Conservation (phyloP, 2,888 invertebrate genomes). For the Leptodirus hochenwartii region DNA sequence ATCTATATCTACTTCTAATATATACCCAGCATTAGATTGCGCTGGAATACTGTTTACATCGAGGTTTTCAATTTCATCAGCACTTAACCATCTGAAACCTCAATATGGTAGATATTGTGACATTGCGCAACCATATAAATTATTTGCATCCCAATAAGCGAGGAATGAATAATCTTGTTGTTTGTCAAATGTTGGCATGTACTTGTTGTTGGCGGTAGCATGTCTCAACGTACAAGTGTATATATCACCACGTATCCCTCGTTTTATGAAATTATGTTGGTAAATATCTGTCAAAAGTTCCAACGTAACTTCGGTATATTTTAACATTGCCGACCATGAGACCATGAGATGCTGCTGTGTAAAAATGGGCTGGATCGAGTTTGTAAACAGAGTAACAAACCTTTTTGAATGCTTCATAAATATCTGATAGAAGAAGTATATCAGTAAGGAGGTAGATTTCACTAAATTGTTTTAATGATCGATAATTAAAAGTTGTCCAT, state of each 20-base stretch:
- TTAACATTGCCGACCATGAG: slow-evolving; percentile 12
- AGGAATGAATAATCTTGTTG: slow-evolving; percentile 11
- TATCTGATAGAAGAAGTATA: not conserved
- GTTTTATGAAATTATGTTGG: slow-evolving; percentile 16
- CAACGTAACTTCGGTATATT: slow-evolving; percentile 15
- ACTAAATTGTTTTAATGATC: too few species aligned
- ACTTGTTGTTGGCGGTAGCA: slow-evolving; percentile 18
- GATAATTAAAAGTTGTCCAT: too few species aligned
- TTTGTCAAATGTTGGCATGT: slow-evolving; percentile 15
- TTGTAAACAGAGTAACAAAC: slow-evolving; percentile 2
- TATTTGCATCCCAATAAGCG: slow-evolving; percentile 15
- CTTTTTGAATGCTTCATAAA: slow-evolving; percentile 3
- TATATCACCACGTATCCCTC: slow-evolving; percentile 18
- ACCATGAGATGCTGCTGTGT: slow-evolving; percentile 2
- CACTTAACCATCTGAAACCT: not conserved
- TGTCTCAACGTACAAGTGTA: slow-evolving; percentile 16
- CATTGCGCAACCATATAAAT: slow-evolving; percentile 11
- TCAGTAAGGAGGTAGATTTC: too few species aligned
- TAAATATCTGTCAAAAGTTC: slow-evolving; percentile 17
- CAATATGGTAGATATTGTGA: slow-evolving; percentile 10
- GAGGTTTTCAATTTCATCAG: not conserved
- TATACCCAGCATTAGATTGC: slow-evolving; percentile 13
- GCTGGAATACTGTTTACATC: slow-evolving; percentile 2
- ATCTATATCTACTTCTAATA: slow-evolving; percentile 14
- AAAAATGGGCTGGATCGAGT: slow-evolving; percentile 5